Percentiles rank a stretch among this genome's conserved stretches.
Conservation (phyloP, 2,888 invertebrate genomes). For the Epirrhoe tristata region DNA sequence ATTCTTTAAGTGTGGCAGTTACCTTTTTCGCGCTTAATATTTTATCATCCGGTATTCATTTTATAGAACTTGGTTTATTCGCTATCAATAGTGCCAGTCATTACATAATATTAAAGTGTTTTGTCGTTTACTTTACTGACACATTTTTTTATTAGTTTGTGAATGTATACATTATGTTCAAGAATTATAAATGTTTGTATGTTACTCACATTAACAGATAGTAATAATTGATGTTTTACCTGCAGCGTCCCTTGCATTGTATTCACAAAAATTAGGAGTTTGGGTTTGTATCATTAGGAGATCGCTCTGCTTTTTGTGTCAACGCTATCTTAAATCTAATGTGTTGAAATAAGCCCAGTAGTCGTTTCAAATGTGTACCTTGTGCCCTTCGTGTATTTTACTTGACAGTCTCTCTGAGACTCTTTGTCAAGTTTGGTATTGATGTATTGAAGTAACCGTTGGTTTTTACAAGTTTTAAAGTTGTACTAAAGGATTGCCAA, state of each 20-base stretch:
- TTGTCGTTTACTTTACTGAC: not conserved
- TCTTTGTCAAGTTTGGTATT: constrained; percentile 8
- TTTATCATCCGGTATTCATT: too few species aligned
- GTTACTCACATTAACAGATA: not conserved
- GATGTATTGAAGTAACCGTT: constrained; percentile 12
- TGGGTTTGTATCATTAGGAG: not conserved
- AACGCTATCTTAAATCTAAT: not conserved
- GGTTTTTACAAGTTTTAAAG: constrained; percentile 7
- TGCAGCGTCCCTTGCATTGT: not conserved
- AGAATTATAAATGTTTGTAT: not conserved
- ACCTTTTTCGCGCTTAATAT: not conserved
- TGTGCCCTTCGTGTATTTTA: not conserved
- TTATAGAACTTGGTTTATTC: too few species aligned
- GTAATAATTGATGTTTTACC: not conserved
- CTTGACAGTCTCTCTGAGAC: constrained; percentile 12
- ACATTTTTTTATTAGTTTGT: not conserved
- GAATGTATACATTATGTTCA: not conserved
- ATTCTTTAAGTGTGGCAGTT: constrained; percentile 9
- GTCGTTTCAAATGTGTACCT: too few species aligned
- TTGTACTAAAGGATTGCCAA: constrained; percentile 32
- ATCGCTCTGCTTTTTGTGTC: not conserved
- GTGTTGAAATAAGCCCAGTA: not conserved
- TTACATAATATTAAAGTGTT: not conserved
- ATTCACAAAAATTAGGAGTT: not conserved
- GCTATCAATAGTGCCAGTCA: too few species aligned